Evolutionary conservation across 2,113 vertebrate species (phyloP).

Genomic region (Dipodomys ordii): DNA sequence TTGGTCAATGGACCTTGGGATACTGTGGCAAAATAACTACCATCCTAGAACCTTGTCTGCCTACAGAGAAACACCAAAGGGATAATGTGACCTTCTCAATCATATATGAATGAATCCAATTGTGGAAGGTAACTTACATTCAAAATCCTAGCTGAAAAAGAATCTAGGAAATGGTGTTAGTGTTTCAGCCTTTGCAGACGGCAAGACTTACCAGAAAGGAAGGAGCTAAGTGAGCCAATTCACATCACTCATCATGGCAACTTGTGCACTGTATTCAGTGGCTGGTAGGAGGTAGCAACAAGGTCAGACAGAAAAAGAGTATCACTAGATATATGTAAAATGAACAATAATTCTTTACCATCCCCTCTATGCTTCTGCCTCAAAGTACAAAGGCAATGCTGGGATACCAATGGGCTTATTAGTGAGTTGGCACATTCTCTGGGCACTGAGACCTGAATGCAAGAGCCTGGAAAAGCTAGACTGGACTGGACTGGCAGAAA

Average conservation of each 20-base stretch:
- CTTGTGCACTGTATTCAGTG: not conserved
- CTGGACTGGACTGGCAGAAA: not conserved
- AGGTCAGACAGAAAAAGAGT: not conserved
- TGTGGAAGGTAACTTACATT: not conserved
- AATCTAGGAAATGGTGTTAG: not conserved
- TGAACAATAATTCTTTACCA: not conserved
- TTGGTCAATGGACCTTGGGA: not conserved
- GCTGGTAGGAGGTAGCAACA: not conserved
- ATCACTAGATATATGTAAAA: not conserved
- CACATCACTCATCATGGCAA: not conserved
- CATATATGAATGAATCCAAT: not conserved
- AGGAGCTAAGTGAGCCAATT: not conserved
- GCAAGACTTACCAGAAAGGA: slow-evolving; percentile 8
- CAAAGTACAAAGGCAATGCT: not conserved
- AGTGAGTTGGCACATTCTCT: not conserved
- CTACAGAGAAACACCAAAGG: not conserved
- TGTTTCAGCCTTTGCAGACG: slow-evolving; percentile 13
- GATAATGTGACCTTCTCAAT: not conserved
- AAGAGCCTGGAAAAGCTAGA: not conserved
- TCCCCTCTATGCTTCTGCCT: not conserved
- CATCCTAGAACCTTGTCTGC: not conserved
- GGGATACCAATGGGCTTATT: not conserved
- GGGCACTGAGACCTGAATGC: not conserved
- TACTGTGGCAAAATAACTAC: not conserved
- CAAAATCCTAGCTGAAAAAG: slow-evolving; percentile 4